Base-by-base conservation (phyloP, 2,888 invertebrate species). In the Thumatha senex region DNA sequence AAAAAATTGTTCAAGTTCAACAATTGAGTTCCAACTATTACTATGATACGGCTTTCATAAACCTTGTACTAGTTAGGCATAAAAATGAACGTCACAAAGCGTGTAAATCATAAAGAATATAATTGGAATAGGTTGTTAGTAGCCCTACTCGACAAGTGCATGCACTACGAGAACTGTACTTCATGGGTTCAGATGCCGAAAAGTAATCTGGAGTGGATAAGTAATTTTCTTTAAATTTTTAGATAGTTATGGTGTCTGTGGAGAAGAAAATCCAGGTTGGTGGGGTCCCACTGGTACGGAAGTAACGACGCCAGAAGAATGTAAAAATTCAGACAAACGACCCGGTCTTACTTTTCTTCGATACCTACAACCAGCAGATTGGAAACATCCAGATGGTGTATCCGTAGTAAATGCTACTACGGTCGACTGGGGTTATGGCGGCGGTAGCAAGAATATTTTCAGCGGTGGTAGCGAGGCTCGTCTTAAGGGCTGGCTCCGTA, bases 321-420 rank as follows among this genome's bases (percentile, higher is more conserved):
- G 98, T 75, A 95, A 96, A 51, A 89, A 93, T 45, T 86, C 95
- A 63, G 97, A 97, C 80, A 94, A 94, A 59, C 93, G 97, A 18
- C 97, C 98, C 0, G 98, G 98, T 0, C 92, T 98, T 2, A 98
- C 98, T 0, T 97, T 97, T 67, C 92, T 98, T 18, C 95, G 96
- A 67, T 98, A 98, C 81, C 95, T 96, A 67, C 95, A 96, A 77
- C 98, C 98, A 0, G 95, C 96, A 0, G 97, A 98, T 82, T 94
- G 94, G 80, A 94, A 95, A 30, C 96, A 97, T 74, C 98, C 98
- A 0, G 98, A 98, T 76, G 95, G 94, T 57, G 98, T 97, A 12
- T 93, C 94, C 0, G 96, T 98, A 38, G 95, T 98, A 5, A 97
- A 97, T 73, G 96, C 96, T 3, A 97, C 97, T 0, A 95, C 95